Percentiles rank a stretch among this genome's conserved stretches.
phyloP scores from a whole-genome alignment of 1,140 invertebrate genomes.

The Panagrolaimus sp. region DNA sequence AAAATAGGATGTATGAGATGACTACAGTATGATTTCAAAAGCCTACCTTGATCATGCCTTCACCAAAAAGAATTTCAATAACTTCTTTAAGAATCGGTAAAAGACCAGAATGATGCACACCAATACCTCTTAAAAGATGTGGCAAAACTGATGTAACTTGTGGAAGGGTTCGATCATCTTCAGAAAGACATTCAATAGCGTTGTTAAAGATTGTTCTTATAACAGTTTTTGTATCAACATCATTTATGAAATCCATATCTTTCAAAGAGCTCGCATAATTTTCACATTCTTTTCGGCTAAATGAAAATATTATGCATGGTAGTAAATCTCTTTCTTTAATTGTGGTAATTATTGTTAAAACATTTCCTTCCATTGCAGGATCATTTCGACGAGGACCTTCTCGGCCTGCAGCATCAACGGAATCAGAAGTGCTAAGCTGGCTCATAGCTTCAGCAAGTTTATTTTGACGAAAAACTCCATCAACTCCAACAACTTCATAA shows the following conservation, averaged over 20 bases:
- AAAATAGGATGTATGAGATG: no score
- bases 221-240: constrained; percentile 75
- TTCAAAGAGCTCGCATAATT: constrained; percentile 90
- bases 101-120: constrained; percentile 89
- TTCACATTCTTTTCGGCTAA: constrained; percentile 98
- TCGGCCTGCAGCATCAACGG: constrained; percentile 63
- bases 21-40: no score
- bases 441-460: constrained; percentile 95
- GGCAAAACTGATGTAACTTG: constrained; percentile 90
- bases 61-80: constrained; percentile 94
- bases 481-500: constrained; percentile 76
- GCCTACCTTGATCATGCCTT: constrained; percentile 87
- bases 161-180: constrained; percentile 86
- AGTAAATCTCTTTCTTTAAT: constrained; percentile 95
- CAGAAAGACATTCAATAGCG: constrained; percentile 88
- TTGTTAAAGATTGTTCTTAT: constrained; percentile 96
- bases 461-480: constrained; percentile 88
- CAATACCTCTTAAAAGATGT: constrained; percentile 84
- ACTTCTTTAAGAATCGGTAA: constrained; percentile 96
- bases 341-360: constrained; percentile 96
- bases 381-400: constrained; percentile 63
- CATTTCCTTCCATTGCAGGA: constrained; percentile 66
- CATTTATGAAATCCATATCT: constrained; percentile 85
- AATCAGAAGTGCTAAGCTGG: constrained; percentile 69
- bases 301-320: constrained; percentile 96